Percentiles rank a stretch among this genome's conserved stretches.
Evolutionary conservation across 2,113 vertebrate genomes (phyloP).

Genomic region (Xyliphius kryptos): DNA sequence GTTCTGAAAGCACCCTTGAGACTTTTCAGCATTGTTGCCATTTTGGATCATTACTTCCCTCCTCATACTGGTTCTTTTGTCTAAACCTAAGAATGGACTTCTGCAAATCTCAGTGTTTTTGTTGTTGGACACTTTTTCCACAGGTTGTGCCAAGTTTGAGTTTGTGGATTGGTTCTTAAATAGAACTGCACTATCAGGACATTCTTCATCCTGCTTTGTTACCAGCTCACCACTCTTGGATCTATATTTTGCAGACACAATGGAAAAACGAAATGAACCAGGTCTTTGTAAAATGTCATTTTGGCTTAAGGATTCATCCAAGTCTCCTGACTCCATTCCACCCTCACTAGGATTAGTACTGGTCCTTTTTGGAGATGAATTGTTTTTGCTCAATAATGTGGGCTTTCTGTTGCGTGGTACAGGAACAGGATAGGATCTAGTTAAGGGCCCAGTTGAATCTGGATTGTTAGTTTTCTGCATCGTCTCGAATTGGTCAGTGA

Average conservation of each 20-base stretch:
- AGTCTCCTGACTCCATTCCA: constrained; percentile 19
- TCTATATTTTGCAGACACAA: constrained; percentile 62
- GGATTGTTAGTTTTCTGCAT: not conserved
- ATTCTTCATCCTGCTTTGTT: constrained; percentile 34
- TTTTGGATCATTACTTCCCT: constrained; percentile 11
- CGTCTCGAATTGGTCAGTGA: not conserved
- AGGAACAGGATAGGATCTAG: constrained; percentile 19
- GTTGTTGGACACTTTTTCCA: constrained; percentile 15
- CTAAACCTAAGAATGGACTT: not conserved
- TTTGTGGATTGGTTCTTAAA: constrained; percentile 2
- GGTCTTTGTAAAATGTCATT: constrained; percentile 45
- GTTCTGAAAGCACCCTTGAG: constrained; percentile 21
- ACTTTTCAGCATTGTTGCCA: not conserved
- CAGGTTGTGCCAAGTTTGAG: not conserved
- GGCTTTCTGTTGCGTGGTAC: constrained; percentile 13
- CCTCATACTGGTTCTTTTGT: constrained; percentile 23
- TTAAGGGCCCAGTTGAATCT: not conserved
- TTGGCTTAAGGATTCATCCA: constrained; percentile 10
- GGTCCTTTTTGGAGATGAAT: not conserved
- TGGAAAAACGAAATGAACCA: constrained; percentile 57
- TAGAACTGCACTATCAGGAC: constrained; percentile 41
- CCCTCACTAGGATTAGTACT: not conserved
- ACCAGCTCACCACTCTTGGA: constrained; percentile 38
- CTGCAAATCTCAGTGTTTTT: constrained; percentile 10
- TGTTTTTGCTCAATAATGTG: not conserved